Base-by-base conservation (phyloP, 2,797 vertebrate genomes). In the Pseudopleuronectes americanus region DNA sequence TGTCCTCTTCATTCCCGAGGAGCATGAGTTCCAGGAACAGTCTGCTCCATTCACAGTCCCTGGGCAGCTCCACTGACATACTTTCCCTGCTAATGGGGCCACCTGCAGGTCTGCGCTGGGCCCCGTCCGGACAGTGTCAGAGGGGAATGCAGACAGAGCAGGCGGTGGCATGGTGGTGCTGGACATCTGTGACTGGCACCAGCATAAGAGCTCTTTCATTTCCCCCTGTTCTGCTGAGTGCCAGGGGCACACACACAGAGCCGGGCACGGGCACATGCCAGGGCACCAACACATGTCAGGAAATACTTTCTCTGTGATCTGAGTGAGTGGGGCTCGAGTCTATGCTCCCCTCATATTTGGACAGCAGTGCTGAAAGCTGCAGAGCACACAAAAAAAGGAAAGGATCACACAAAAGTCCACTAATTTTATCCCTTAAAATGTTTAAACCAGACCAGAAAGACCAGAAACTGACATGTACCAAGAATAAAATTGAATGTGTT, bases 11-110 rank as follows among this genome's bases (percentile, higher is more conserved):
- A 10, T 71, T 85, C 66, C 53, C 4, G 55, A 73, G 71, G 55
- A 87, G 60, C 69, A 26, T 75, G 70, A 65, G 84, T 74, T 85
- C 65, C 61, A 69, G 83, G 77, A 90, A 91, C 91, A 93, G 90
- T 85, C 73, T 72, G 85, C 85, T 80, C 83, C 87, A 90, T 92
- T 77, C 28, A 92, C 89, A 80, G 89, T 85, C 69, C 76, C 83
- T 82, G 84, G 68, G 89, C 26, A 77, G 84, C 54, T 57, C 59
- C 76, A 76, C 80, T 93, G 92, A 93, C 91, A 93, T 87, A 91
- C 90, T 92, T 94, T 92, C 86, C 81, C 84, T 90, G 89, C 85
- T 94, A 93, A 94, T 92, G 91, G 92, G 93, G 90, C 91, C 92
- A 93, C 93, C 92, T 93, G 91, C 86, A 91, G 90, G 83, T 89